Evolutionary conservation across 1,140 invertebrate species (phyloP).

Genomic region (Lordiphosa stackelbergi): DNA sequence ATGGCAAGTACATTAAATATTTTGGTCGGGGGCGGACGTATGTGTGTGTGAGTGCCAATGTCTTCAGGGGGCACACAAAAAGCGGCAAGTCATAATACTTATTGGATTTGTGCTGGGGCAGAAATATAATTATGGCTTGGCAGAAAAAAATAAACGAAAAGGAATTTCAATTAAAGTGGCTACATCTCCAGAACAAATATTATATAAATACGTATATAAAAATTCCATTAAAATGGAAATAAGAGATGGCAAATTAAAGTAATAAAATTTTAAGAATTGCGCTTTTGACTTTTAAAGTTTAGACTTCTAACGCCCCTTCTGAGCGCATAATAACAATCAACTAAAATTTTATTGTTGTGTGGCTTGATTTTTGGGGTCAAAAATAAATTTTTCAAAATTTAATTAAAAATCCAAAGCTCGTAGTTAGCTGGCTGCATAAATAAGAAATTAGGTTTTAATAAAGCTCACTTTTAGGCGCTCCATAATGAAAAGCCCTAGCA

Average conservation of each 20-base stretch:
- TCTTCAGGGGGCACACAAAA: slow-evolving; percentile 20
- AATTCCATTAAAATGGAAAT: slow-evolving; percentile 19
- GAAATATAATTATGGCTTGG: slow-evolving; percentile 66
- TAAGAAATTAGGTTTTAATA: slow-evolving; percentile 70
- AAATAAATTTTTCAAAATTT: slow-evolving; percentile 66
- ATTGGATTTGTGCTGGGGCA: slow-evolving; percentile 61
- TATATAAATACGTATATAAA: slow-evolving; percentile 18
- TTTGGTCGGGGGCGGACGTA: slow-evolving; percentile 1
- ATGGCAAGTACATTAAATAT: slow-evolving; percentile 49
- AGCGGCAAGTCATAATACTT: slow-evolving; percentile 68
- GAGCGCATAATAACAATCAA: no score
- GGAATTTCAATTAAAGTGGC: slow-evolving; percentile 68
- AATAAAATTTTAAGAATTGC: no score
- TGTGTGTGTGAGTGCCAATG: slow-evolving; percentile 23
- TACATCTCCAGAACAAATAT: slow-evolving; percentile 19
- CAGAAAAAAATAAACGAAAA: slow-evolving; percentile 23
- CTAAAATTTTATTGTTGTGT: slow-evolving; percentile 6
- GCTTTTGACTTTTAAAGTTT: no score
- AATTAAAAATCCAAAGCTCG: slow-evolving; percentile 45
- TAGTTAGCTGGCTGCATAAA: slow-evolving; percentile 54
- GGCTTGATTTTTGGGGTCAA: slow-evolving; percentile 21
- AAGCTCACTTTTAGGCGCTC: slow-evolving; percentile 53
- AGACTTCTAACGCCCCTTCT: no score
- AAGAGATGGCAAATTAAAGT: background rate
- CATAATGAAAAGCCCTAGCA: slow-evolving; percentile 53